A percentile compares a stretch with the other conserved stretches of the same genome.
These are phyloP conservation scores for Nycticryphes semicollaris DNA, from an alignment of 2,113 vertebrate species.

Conservation along the genomic window DNA sequence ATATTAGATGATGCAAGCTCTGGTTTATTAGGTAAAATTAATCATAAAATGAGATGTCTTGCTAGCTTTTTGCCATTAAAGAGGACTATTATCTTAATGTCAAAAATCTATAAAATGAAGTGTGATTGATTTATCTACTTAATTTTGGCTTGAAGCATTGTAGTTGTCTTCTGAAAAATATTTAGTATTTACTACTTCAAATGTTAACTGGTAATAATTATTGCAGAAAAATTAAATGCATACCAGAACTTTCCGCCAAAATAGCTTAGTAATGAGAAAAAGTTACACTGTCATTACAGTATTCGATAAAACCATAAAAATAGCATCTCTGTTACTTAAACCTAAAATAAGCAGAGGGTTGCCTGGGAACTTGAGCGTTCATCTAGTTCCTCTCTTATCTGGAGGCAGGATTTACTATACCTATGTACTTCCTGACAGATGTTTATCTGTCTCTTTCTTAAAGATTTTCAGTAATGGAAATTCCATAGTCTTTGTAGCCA, in stretches of 20 bases:
- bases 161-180: neutral
- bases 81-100: neutral
- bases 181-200: neutral
- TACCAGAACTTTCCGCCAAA: neutral
- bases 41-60: neutral
- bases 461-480: slow-evolving; percentile 7
- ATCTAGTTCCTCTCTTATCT: neutral
- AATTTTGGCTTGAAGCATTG: neutral
- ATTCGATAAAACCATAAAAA: neutral
- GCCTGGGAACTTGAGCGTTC: neutral
- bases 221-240: neutral
- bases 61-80: neutral
- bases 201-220: neutral
- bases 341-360: neutral
- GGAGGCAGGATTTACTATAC: neutral
- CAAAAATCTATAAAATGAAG: neutral
- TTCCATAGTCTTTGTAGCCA: neutral
- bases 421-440: neutral
- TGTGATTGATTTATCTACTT: neutral
- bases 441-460: neutral
- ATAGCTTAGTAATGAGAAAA: neutral
- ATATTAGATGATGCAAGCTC: neutral
- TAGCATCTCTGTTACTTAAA: neutral
- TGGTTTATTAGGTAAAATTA: neutral
- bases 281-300: neutral